These are phyloP conservation scores for Poeciliopsis turneri DNA, from an alignment of 2,797 vertebrate genomes.

Conservation along the genomic window DNA sequence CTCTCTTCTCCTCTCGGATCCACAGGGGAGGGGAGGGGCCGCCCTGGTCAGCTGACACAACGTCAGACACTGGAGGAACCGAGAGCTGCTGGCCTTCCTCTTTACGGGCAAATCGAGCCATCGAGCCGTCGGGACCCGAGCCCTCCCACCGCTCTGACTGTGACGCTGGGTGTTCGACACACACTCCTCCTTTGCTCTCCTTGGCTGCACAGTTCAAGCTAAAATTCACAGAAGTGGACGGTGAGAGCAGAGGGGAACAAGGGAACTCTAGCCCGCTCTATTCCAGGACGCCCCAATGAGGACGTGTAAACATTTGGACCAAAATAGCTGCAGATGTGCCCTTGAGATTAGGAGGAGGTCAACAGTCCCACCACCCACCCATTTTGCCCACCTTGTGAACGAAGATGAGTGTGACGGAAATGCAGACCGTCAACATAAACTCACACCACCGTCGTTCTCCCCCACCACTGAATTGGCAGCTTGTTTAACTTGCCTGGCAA, in stretches of 20 bases:
- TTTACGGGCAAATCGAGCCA: slow-evolving; percentile 58
- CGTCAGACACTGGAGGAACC: slow-evolving; percentile 71
- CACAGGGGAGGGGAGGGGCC: slow-evolving; percentile 59
- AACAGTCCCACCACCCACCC: slow-evolving; percentile 15
- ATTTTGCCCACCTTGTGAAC: slow-evolving; percentile 36
- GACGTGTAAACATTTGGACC: slow-evolving; percentile 81
- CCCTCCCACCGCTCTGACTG: slow-evolving; percentile 51
- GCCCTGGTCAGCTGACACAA: slow-evolving; percentile 73
- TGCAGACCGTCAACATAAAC: slow-evolving; percentile 33
- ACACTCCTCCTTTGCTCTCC: slow-evolving; percentile 32
- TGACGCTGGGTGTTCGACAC: slow-evolving; percentile 51
- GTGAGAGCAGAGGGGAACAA: slow-evolving; percentile 32
- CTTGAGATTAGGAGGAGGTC: slow-evolving; percentile 77
- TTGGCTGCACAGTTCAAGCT: slow-evolving; percentile 38
- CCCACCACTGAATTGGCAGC: slow-evolving; percentile 54
- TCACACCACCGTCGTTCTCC: background rate
- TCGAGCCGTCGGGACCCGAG: slow-evolving; percentile 49
- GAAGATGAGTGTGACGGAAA: slow-evolving; percentile 15
- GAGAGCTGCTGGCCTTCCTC: slow-evolving; percentile 71
- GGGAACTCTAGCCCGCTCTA: slow-evolving; percentile 72
- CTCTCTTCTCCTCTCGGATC: slow-evolving; percentile 68
- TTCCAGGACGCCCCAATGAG: slow-evolving; percentile 69
- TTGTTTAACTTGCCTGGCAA: slow-evolving; percentile 51
- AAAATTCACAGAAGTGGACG: slow-evolving; percentile 65
- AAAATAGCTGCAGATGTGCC: slow-evolving; percentile 83